A percentile compares a stretch with the other conserved stretches of the same genome.
Conservation (phyloP, 2,113 vertebrate species). For the Rhombomys opimus region DNA sequence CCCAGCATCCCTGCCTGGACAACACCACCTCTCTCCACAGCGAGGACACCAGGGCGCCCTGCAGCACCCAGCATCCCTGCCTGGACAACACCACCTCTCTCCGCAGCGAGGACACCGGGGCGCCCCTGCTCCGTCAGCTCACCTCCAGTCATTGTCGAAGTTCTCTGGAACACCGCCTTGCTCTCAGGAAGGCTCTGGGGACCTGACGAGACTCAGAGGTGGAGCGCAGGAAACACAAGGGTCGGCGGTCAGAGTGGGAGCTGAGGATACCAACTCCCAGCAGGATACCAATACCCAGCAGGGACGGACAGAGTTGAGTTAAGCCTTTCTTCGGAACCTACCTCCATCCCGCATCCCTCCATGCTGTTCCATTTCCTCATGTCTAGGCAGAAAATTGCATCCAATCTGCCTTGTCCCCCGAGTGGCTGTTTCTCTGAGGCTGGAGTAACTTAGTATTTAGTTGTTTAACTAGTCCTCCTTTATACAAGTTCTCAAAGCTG, state of each 20-base stretch:
- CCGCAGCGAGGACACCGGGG: rapidly evolving
- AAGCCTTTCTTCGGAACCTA: not conserved
- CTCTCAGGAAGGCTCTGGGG: not conserved
- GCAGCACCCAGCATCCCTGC: not conserved
- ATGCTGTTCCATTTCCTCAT: not conserved
- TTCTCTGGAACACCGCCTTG: not conserved
- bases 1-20: not conserved
- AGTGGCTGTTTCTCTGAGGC: not conserved
- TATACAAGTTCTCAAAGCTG: not conserved
- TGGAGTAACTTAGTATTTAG: not conserved
- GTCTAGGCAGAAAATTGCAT: not conserved
- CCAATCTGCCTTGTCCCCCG: not conserved
- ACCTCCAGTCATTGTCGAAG: not conserved
- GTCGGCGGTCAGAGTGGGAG: not conserved
- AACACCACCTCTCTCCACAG: not conserved
- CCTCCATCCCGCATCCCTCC: not conserved
- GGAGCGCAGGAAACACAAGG: not conserved
- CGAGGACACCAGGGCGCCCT: too few species aligned
- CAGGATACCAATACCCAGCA: too few species aligned
- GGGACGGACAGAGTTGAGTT: not conserved
- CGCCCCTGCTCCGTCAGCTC: not conserved
- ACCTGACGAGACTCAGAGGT: not conserved
- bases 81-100: not conserved
- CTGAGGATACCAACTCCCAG: not conserved
- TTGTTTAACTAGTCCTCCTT: not conserved